Percentiles rank a stretch among this genome's conserved stretches.
Conservation (phyloP, 64 coral and sea anemone genomes). For the Acropora tenuis region DNA sequence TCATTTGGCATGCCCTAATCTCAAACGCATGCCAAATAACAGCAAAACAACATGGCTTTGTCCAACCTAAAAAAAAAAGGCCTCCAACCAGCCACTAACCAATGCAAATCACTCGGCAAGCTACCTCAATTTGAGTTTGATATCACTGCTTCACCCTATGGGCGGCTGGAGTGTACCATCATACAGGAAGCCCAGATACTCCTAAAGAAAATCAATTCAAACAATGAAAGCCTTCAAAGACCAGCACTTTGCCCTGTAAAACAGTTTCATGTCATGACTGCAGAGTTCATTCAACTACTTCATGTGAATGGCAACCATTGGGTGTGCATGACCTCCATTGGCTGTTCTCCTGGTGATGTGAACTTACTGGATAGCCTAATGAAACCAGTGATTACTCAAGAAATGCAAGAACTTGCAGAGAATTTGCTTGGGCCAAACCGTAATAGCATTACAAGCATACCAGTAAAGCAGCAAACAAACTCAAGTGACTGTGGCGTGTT, state of each 20-base stretch:
- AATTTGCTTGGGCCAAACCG: conserved; percentile 1
- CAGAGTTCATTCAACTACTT: conserved; percentile 5
- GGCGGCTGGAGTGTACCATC: conserved; percentile 10
- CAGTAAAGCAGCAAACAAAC: conserved; percentile 27
- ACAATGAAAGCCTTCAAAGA: conserved; percentile 22
- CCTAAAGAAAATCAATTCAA: conserved; percentile 12
- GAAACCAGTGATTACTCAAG: neutral
- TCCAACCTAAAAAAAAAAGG: neutral
- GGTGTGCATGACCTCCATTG: conserved; percentile 29
- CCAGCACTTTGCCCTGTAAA: conserved; percentile 17
- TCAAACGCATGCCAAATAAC: conserved; percentile 56
- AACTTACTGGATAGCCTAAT: conserved; percentile 17
- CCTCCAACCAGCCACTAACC: no score
- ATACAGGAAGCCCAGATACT: conserved; percentile 9
- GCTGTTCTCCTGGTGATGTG: conserved; percentile 9
- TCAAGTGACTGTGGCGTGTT: neutral
- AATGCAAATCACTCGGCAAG: neutral
- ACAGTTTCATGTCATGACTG: conserved; percentile 18
- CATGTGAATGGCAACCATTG: neutral
- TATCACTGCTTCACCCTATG: neutral
- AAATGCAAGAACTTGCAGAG: neutral
- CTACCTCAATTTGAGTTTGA: neutral
- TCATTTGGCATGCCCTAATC: neutral
- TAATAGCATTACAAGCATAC: conserved; percentile 1
- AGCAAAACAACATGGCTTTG: neutral